Conservation (phyloP, 1,140 invertebrate genomes). For the Paraescarpia echinospica region DNA sequence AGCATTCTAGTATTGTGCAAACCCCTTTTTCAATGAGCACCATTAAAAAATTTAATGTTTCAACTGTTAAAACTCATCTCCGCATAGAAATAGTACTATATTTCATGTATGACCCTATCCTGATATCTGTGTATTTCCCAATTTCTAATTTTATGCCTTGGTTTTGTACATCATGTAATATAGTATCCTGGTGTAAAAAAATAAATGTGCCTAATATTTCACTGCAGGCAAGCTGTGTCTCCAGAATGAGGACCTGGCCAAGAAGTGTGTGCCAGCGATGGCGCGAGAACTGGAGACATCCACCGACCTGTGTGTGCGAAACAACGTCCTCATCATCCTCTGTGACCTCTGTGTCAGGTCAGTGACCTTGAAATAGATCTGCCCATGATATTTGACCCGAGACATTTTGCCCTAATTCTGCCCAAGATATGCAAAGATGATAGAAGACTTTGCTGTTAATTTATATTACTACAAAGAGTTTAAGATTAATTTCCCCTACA, state of each 20-base stretch:
- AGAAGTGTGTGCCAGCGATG: conserved; percentile 60
- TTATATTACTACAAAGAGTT: too few relatives aligned
- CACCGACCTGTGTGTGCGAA: conserved; percentile 60
- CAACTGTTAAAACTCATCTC: too few relatives aligned
- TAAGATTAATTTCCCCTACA: too few relatives aligned
- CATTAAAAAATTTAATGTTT: too few relatives aligned
- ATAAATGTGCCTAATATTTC: not conserved
- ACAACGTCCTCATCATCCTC: conserved; percentile 67
- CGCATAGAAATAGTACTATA: too few relatives aligned
- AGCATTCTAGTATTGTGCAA: too few relatives aligned
- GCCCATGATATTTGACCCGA: not conserved
- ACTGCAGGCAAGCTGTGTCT: conserved; percentile 62
- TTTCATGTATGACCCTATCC: too few relatives aligned
- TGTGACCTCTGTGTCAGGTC: conserved; percentile 67
- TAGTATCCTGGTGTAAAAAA: too few relatives aligned
- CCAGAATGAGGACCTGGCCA: conserved; percentile 62
- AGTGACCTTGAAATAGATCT: conserved; percentile 9
- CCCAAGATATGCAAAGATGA: not conserved
- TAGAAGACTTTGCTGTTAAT: not conserved
- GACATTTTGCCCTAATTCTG: not conserved
- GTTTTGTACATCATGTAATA: too few relatives aligned
- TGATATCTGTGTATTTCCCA: too few relatives aligned
- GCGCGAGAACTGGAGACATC: conserved; percentile 60
- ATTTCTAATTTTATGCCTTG: too few relatives aligned
- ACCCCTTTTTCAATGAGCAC: too few relatives aligned